These are phyloP conservation scores for Smutsia temminckii DNA, from an alignment of 2,797 vertebrate species.

Conservation along the genomic window DNA sequence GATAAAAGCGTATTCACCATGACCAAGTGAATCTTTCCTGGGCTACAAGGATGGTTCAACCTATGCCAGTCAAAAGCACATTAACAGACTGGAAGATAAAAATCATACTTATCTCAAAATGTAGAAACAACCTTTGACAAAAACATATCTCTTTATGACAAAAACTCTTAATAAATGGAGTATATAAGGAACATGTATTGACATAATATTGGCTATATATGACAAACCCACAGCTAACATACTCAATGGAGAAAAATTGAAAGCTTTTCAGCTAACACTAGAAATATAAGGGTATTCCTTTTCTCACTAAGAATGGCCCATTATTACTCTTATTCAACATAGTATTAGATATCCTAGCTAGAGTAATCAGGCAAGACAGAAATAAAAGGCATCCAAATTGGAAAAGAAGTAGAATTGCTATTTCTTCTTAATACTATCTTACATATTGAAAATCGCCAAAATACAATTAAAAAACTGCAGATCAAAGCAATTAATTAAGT, in stretches of 20 bases:
- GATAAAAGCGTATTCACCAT: background rate
- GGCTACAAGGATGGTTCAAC: background rate
- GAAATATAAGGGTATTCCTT: background rate
- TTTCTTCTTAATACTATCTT: background rate
- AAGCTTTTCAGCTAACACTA: background rate
- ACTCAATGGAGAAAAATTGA: background rate
- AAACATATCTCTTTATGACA: background rate
- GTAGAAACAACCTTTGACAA: background rate
- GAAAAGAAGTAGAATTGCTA: background rate
- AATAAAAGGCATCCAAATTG: background rate
- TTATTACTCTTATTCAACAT: background rate
- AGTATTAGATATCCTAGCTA: background rate
- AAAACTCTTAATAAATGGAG: background rate
- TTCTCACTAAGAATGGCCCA: background rate
- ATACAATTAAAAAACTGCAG: background rate
- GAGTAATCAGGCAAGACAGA: background rate
- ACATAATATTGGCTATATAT: background rate
- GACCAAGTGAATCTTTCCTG: background rate
- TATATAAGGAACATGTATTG: background rate
- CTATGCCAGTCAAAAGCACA: background rate
- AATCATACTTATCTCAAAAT: background rate
- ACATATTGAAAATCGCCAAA: background rate
- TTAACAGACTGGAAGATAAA: background rate
- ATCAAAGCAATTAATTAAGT: background rate
- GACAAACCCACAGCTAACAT: background rate